Base-by-base conservation (phyloP, 2,888 invertebrate species). In the Ormyrus pomaceus region DNA sequence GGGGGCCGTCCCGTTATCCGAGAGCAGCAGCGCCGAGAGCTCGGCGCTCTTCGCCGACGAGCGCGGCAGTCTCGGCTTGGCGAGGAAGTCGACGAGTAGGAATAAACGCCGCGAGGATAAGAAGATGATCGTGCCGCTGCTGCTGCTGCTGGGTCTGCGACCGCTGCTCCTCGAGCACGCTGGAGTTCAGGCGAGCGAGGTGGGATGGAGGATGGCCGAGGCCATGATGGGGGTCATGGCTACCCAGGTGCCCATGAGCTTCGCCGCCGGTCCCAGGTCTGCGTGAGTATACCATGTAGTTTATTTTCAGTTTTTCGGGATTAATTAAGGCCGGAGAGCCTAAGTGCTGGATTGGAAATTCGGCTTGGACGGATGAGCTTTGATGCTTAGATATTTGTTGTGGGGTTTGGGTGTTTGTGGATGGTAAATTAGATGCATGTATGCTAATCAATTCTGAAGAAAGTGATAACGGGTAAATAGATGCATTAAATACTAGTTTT, bases 241-340 rank as follows among this genome's bases (percentile, higher is more conserved):
- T 11, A 55, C 59, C n/a, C 74, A 68, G 11, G 65, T 79, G 59
- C 89, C 51, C 66, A 78, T 48, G 3, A 88, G 87, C 84, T 82
- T 87, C 55, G 87, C 90, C 13, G 86, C 86, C 56, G 89, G 88
- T 19, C 86, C 89, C 76, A 90, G 90, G 90, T 90, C 13, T 86
- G 82, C 72, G 55, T 34, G 34, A 34, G 34, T 34, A 34, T 34
- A 34, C 4, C 4, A 34, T 3, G 4, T 34, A 0, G 34, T 34
- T 34, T 34, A 4, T 4, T 34, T 34, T 34, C 34, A 2, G 4
- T 2, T 34, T 4, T 4, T 34, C 3, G 34, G 34, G 34, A 34
- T 4, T 34, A 34, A 34, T 34, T 34, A 34, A 34, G 34, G 34
- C 34, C 4, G 34, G 34, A 34, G 34, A 34, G 34, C 34, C 3